A percentile compares a stretch with the other conserved stretches of the same genome.
phyloP scores from a whole-genome alignment of 2,113 vertebrate species.

The Pollachius pollachius region DNA sequence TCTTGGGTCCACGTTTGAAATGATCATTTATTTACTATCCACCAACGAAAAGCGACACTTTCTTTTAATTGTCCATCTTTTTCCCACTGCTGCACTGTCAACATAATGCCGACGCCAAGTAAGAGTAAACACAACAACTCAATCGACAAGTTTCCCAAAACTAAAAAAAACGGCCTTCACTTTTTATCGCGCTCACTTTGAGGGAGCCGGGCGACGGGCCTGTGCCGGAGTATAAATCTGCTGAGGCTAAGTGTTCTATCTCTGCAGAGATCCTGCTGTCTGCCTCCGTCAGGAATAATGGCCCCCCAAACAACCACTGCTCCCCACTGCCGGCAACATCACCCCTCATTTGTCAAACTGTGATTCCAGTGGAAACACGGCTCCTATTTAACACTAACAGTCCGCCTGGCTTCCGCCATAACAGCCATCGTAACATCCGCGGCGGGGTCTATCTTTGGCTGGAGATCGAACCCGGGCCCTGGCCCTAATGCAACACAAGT shows the following conservation, averaged over 20 bases:
- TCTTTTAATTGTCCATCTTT: too few species aligned
- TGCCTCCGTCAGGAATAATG: slow-evolving; percentile 52
- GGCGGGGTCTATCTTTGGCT: slow-evolving; percentile 30
- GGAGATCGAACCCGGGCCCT: slow-evolving; percentile 5
- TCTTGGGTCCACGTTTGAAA: too few species aligned
- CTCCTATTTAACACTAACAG: slow-evolving; percentile 56
- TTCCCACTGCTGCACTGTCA: too few species aligned
- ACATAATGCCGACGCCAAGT: too few species aligned
- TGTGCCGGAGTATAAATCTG: background rate
- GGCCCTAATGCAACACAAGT: slow-evolving; percentile 46
- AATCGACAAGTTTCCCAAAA: too few species aligned
- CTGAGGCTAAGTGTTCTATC: slow-evolving; percentile 31
- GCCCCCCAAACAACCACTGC: slow-evolving; percentile 28
- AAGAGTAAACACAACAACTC: too few species aligned
- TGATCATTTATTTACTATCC: too few species aligned
- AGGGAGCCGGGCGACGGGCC: too few species aligned
- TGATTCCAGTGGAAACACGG: slow-evolving; percentile 47
- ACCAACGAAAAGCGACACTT: too few species aligned
- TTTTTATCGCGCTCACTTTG: too few species aligned
- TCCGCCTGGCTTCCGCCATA: slow-evolving; percentile 28
- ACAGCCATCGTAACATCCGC: slow-evolving; percentile 10
- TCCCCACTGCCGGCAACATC: slow-evolving; percentile 31
- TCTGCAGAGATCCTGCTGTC: slow-evolving; percentile 29
- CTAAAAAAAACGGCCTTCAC: too few species aligned
- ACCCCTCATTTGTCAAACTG: slow-evolving; percentile 43